Evolutionary conservation across 1,140 invertebrate species (phyloP), one percentile per base, ranked within the genome.

Genomic region (Zaprionus nigranus): DNA sequence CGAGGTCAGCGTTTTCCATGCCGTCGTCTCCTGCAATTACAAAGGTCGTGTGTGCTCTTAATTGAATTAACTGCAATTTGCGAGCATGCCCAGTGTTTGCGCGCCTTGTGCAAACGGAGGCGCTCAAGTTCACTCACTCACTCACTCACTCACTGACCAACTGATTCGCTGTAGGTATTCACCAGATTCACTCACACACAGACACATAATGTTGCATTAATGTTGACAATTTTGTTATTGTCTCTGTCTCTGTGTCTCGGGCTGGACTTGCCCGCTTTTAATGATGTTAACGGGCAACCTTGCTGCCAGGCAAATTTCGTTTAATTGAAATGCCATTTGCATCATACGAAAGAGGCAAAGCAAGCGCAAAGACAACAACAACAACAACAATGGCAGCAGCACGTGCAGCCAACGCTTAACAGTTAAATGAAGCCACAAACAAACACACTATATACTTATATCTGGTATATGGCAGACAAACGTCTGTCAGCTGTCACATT

Each of bases 1-100:
- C 56, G 92, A 86, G 66, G 92, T 92, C 74, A 93, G 67, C 70
- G 90, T 92, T 75, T 92, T 92, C 92, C 92, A 93, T 72, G 92
- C 92, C 64, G 81, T 91, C 28, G 92, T 90, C 79, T 93, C 92
- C 92, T 93, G 79, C 30, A 88, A 81, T 67, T 70, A 71, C 59
- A 81, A 64, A 75, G 62, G 60, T 74, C 40, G 4, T 36, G 53
- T 65, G 13, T 20, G 20, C 56, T 57, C 63, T 36, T 46, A 22
- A 53, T 62, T 66, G 65, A 57, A 78, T 83, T 79, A 76, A 77
- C 22, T 17, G 49, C 76, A 54, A 82, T 86, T 86, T 71, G 58
- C 61, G 76, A 76, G 57, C 78, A 72, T 68, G 70, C 65, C 40
- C n/a, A 46, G 40, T 46, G 1, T n/a, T n/a, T 60, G 43, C 15